Conservation (phyloP, 2,888 invertebrate genomes). For the Drosophila algonquin region DNA sequence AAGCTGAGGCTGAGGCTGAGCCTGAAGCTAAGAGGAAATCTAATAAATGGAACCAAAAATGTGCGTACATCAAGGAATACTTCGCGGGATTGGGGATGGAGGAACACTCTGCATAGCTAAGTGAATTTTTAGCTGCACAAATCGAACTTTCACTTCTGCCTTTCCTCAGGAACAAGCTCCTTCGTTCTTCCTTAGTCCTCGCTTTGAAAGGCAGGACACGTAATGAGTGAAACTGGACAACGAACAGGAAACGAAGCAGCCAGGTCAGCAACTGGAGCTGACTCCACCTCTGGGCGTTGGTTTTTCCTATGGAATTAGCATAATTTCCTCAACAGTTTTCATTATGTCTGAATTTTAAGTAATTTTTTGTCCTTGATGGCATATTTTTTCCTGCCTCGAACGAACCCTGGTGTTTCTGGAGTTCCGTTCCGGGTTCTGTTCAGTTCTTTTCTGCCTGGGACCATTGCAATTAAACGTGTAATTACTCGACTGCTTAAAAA, state of each 20-base stretch:
- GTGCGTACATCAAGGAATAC: conserved; percentile 69
- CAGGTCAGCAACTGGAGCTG: conserved; percentile 26
- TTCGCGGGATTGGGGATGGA: conserved; percentile 8
- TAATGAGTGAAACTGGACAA: conserved; percentile 56
- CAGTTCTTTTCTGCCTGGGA: conserved; percentile 20
- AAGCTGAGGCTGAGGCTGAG: conserved; percentile 43
- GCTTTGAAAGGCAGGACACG: conserved; percentile 62
- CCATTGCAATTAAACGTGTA: conserved; percentile 83
- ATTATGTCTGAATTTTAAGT: conserved; percentile 75
- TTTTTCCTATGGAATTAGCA: conserved; percentile 78
- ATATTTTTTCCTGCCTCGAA: conserved; percentile 63
- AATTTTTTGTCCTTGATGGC: conserved; percentile 57
- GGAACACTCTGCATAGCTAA: conserved; percentile 63
- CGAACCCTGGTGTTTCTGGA: conserved; percentile 10
- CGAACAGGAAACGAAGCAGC: conserved; percentile 16
- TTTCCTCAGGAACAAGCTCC: conserved; percentile 15
- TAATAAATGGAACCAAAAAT: conserved; percentile 81
- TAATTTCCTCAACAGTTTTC: conserved; percentile 75
- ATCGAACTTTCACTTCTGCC: conserved; percentile 69
- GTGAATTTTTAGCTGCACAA: conserved; percentile 67
- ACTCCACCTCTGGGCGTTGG: conserved; percentile 59
- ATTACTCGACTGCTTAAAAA: conserved; percentile 79
- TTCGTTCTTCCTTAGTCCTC: conserved; percentile 27
- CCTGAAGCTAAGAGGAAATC: conserved; percentile 55
- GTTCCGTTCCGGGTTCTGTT: background rate